Conservation (phyloP, 2,888 invertebrate species). For the Drosophila differens region DNA sequence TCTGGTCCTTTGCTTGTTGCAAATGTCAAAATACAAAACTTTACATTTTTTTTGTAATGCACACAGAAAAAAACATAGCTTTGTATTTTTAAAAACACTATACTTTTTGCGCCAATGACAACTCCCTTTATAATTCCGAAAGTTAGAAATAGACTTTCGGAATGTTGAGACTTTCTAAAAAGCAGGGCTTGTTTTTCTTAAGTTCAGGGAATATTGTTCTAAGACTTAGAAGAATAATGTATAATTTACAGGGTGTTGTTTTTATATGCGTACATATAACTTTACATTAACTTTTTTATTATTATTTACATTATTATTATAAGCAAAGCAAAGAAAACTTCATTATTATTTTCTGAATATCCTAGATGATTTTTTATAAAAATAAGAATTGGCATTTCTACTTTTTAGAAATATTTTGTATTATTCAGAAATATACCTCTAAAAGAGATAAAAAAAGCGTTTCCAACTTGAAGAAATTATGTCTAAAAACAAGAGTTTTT, state of each 20-base stretch:
- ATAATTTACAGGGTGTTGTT: background rate
- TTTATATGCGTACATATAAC: background rate
- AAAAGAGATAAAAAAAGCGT: background rate
- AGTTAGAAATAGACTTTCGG: too few relatives aligned
- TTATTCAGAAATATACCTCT: background rate
- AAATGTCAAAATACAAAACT: background rate
- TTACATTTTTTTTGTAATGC: background rate
- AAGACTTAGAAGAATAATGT: background rate
- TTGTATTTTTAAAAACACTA: background rate
- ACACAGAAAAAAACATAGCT: background rate
- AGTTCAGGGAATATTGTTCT: accelerated
- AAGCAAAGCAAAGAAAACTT: background rate
- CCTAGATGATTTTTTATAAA: background rate
- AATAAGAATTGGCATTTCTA: background rate
- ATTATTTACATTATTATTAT: background rate
- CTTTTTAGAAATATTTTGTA: background rate
- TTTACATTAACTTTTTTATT: background rate
- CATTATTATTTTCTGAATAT: background rate
- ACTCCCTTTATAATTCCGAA: background rate
- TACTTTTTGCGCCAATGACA: background rate
- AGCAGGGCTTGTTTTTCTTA: background rate
- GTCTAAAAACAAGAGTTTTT: background rate
- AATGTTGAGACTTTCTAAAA: background rate
- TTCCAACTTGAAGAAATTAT: background rate
- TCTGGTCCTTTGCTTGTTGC: background rate